phyloP scores from a whole-genome alignment of 92 coral and sea anemone species.

The Pocillopora grandis region DNA sequence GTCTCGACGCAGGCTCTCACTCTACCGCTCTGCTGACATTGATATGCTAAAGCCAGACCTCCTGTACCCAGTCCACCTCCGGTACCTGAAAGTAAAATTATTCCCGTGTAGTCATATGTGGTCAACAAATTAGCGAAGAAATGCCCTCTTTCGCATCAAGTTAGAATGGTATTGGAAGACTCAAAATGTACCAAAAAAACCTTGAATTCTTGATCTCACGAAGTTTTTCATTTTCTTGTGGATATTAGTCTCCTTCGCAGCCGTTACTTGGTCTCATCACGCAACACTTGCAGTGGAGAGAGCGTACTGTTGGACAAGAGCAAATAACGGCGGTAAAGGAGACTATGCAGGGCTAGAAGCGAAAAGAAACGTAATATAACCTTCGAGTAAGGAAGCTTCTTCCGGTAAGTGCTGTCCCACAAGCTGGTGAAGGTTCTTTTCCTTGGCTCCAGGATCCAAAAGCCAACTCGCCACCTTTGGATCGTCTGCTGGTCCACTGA shows the following conservation, averaged over 20 bases:
- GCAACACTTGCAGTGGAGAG: no score
- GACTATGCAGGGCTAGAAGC: not conserved
- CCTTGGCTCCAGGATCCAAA: slow-evolving; percentile 89
- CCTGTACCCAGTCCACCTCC: slow-evolving; percentile 81
- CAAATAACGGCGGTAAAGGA: not conserved
- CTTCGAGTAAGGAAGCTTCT: slow-evolving; percentile 75
- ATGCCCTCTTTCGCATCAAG: no score
- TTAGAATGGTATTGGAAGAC: no score
- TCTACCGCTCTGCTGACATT: slow-evolving; percentile 77
- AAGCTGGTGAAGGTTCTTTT: slow-evolving; percentile 81
- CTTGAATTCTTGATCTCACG: no score
- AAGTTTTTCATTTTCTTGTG: no score
- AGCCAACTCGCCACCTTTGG: slow-evolving; percentile 97
- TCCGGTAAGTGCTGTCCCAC: slow-evolving; percentile 75
- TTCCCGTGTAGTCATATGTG: not conserved
- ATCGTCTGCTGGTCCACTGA: slow-evolving; percentile 76
- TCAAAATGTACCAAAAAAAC: no score
- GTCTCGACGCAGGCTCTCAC: slow-evolving; percentile 91
- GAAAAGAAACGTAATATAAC: slow-evolving; percentile 20
- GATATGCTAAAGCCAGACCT: slow-evolving; percentile 83
- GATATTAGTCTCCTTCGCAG: no score
- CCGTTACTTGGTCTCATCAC: no score
- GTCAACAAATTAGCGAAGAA: no score
- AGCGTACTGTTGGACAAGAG: no score
- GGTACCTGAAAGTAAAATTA: slow-evolving; percentile 48